phyloP scores from a whole-genome alignment of 2,113 vertebrate species.

The Esox niger region DNA sequence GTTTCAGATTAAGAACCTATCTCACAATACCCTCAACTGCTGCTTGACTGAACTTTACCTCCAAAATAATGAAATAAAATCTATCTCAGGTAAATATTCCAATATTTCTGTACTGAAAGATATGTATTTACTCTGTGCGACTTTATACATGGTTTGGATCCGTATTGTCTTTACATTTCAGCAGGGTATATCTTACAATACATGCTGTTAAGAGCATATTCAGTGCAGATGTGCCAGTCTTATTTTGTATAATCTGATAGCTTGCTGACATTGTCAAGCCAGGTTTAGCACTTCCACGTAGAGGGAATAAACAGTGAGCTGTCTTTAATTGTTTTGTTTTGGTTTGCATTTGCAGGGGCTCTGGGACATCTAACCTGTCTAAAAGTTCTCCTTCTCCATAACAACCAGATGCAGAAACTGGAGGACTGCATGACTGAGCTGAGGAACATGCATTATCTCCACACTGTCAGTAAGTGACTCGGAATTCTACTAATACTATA shows the following conservation, averaged over 20 bases:
- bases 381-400: constrained; percentile 64
- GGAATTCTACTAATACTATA: not conserved
- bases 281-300: too few species aligned
- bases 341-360: constrained; percentile 51
- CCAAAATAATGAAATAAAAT: constrained; percentile 71
- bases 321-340: too few species aligned
- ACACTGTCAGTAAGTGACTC: constrained; percentile 69
- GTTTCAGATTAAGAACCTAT: constrained; percentile 76
- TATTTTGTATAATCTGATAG: too few species aligned
- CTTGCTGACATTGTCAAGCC: too few species aligned
- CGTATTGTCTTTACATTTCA: not conserved
- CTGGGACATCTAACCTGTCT: constrained; percentile 60
- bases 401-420: constrained; percentile 71
- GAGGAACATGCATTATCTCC: constrained; percentile 68
- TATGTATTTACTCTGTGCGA: not conserved
- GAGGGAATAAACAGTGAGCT: too few species aligned
- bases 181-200: too few species aligned
- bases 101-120: not conserved
- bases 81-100: constrained; percentile 38
- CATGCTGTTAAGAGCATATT: too few species aligned
- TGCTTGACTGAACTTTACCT: constrained; percentile 77
- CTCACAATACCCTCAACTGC: constrained; percentile 67
- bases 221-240: too few species aligned
- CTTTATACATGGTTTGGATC: not conserved
- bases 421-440: constrained; percentile 70